These are phyloP conservation scores for Hippasteria phrygiana DNA, from an alignment of 53 echinoderm and acorn worm species.

Conservation along the genomic window DNA sequence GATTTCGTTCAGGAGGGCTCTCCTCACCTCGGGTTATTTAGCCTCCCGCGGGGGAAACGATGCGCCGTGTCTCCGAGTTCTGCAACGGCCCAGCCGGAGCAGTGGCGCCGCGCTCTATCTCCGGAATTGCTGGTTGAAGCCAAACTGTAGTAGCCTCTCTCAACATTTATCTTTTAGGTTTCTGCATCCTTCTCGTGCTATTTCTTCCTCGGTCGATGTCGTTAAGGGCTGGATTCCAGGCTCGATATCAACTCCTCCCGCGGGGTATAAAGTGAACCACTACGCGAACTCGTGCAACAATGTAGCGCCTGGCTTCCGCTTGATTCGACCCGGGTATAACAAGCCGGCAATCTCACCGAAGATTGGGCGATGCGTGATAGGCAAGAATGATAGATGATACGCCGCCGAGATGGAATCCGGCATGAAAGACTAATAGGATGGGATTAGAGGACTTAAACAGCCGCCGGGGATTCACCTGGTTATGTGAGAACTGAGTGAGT, in stretches of 20 bases:
- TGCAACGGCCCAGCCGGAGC: constrained; percentile 9
- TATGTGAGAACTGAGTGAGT: neutral
- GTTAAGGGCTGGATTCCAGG: constrained; percentile 16
- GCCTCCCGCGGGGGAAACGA: constrained; percentile 25
- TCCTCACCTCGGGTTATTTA: constrained; percentile 50
- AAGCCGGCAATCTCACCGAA: constrained; percentile 19
- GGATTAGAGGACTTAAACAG: neutral
- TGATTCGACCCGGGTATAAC: neutral
- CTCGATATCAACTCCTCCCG: constrained; percentile 16
- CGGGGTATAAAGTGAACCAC: neutral
- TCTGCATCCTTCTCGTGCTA: neutral
- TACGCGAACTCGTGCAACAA: constrained; percentile 15
- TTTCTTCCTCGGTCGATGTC: neutral
- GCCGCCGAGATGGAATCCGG: neutral
- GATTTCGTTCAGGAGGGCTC: constrained; percentile 15
- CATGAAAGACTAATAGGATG: neutral
- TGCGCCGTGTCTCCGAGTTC: neutral
- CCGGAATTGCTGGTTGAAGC: constrained; percentile 45
- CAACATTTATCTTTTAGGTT: constrained; percentile 47
- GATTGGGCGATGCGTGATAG: constrained; percentile 8
- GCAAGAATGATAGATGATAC: constrained; percentile 10
- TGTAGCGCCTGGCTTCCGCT: constrained; percentile 55
- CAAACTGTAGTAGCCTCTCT: constrained; percentile 8
- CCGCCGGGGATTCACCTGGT: constrained; percentile 23
- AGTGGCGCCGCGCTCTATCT: constrained; percentile 41